Evolutionary conservation across 2,113 vertebrate species (phyloP).

Genomic region (Oreotrochilus melanogaster): DNA sequence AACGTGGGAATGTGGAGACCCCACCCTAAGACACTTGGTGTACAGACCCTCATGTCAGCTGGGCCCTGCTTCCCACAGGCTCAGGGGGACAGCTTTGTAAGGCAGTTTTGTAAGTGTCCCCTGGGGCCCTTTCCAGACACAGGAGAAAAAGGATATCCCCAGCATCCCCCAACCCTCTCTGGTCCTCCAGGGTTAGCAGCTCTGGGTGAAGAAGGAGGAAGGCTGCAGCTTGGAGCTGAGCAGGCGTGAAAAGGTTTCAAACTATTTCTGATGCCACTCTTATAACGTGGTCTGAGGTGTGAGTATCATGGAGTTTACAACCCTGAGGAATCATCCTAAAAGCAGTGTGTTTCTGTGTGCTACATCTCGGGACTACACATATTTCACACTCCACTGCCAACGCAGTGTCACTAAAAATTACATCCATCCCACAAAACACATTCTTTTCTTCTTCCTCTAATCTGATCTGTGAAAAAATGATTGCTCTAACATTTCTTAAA

Average conservation of each 20-base stretch:
- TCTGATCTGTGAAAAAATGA: neutral
- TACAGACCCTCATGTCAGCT: accelerated
- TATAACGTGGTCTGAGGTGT: accelerated
- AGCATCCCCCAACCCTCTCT: accelerated
- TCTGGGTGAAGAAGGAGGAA: neutral
- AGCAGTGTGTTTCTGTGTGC: accelerated
- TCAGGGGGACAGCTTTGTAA: neutral
- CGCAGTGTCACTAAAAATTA: accelerated
- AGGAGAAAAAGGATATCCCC: neutral
- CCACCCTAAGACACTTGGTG: accelerated
- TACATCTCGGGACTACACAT: accelerated
- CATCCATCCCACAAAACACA: neutral
- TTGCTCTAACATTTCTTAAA: neutral
- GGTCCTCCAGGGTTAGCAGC: neutral
- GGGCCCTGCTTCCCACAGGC: neutral
- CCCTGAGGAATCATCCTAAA: neutral
- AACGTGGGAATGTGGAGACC: too few species aligned
- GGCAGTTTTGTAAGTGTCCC: accelerated
- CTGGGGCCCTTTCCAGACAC: accelerated
- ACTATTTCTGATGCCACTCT: neutral
- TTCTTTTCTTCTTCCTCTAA: neutral
- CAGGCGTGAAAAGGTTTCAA: neutral
- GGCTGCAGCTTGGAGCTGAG: neutral
- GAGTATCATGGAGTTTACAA: accelerated
- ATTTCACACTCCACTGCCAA: neutral